These are phyloP conservation scores for Danio rerio DNA, from an alignment of 2,113 vertebrate species.

Conservation along the genomic window GRCz12tu NC_133196.1:11975501-11976000, in stretches of 20 bases:
- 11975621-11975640: conserved; percentile 3
- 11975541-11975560: conserved; percentile 39
- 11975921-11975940: no score
- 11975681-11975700: neutral
- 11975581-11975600: conserved; percentile 18
- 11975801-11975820: conserved; percentile 22
- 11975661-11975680: neutral
- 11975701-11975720: neutral
- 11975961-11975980: no score
- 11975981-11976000: no score
- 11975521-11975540: conserved; percentile 34
- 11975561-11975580: neutral
- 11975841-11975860: conserved; percentile 15
- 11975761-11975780: conserved; percentile 54
- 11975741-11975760: conserved; percentile 44
- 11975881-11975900: neutral
- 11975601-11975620: neutral
- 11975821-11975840: conserved; percentile 59
- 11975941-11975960: no score
- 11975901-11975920: neutral
- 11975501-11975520: conserved; percentile 11
- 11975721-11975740: neutral
- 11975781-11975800: conserved; percentile 51
- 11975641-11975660: conserved; percentile 7
- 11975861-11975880: neutral